Evolutionary conservation across 2,113 vertebrate species (phyloP).

Genomic region (Aldabrachelys gigantea): DNA sequence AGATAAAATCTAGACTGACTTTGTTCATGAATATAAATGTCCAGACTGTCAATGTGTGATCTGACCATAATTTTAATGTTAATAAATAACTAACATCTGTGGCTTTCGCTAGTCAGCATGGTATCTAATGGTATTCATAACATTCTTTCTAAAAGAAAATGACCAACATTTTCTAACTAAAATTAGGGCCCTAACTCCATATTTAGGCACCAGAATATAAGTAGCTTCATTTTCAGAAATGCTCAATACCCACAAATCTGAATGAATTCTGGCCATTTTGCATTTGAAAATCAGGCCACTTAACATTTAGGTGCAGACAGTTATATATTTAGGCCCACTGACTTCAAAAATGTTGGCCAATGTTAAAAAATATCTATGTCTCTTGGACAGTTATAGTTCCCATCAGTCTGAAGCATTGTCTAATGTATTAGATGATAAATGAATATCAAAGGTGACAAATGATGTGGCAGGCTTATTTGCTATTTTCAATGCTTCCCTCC

Average conservation of each 20-base stretch:
- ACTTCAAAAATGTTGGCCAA: neutral
- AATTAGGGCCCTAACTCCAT: neutral
- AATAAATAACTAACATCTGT: slow-evolving; percentile 38
- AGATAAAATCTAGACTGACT: slow-evolving; percentile 64
- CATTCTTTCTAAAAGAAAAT: neutral
- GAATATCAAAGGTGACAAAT: neutral
- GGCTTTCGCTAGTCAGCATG: neutral
- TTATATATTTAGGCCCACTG: neutral
- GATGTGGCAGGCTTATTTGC: neutral
- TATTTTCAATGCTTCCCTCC: neutral
- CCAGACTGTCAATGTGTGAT: slow-evolving; percentile 33
- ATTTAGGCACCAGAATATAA: neutral
- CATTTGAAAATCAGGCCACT: neutral
- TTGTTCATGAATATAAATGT: slow-evolving; percentile 39
- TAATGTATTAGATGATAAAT: neutral
- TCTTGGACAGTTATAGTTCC: neutral
- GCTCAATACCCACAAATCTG: neutral
- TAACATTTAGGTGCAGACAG: neutral
- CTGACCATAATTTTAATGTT: slow-evolving; percentile 27
- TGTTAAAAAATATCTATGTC: neutral
- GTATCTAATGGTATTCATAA: slow-evolving; percentile 18
- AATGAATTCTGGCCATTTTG: rapidly evolving
- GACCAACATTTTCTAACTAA: neutral
- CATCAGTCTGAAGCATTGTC: neutral
- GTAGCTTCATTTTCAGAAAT: neutral